phyloP scores from a whole-genome alignment of 2,113 vertebrate genomes.

The Malurus melanocephalus region DNA sequence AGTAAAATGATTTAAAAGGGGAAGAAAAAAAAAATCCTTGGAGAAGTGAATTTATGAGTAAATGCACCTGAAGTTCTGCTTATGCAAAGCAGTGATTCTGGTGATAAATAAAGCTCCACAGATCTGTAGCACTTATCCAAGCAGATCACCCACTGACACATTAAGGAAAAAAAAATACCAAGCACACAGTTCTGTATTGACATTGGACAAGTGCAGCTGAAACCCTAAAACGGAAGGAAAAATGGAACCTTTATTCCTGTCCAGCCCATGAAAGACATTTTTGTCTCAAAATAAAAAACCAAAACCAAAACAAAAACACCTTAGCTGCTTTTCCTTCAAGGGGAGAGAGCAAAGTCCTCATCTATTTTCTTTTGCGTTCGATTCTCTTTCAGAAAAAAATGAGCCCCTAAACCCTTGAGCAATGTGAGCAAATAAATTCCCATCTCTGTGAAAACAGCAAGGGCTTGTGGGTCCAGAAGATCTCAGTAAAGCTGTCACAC shows the following conservation, averaged over 20 bases:
- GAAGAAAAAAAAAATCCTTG: neutral
- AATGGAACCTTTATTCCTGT: constrained; percentile 36
- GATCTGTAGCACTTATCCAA: neutral
- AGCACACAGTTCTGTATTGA: constrained; percentile 20
- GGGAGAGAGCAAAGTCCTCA: neutral
- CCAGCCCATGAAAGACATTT: neutral
- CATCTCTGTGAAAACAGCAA: neutral
- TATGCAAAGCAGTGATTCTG: constrained; percentile 10
- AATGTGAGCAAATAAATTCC: neutral
- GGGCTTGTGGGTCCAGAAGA: neutral
- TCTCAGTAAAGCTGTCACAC: neutral
- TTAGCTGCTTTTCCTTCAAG: neutral
- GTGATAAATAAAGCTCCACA: neutral
- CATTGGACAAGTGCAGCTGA: constrained; percentile 20
- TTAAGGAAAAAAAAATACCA: neutral
- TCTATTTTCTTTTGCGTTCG: neutral
- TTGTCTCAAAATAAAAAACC: neutral
- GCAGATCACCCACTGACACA: constrained; percentile 28
- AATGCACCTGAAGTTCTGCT: neutral
- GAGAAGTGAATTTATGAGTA: neutral
- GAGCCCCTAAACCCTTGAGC: neutral
- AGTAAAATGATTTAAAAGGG: neutral
- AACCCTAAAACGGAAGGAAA: constrained; percentile 9
- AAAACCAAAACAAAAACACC: neutral
- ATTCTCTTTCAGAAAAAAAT: neutral